phyloP scores from a whole-genome alignment of 2,888 invertebrate species.

The Drosophila nr. fundita region DNA sequence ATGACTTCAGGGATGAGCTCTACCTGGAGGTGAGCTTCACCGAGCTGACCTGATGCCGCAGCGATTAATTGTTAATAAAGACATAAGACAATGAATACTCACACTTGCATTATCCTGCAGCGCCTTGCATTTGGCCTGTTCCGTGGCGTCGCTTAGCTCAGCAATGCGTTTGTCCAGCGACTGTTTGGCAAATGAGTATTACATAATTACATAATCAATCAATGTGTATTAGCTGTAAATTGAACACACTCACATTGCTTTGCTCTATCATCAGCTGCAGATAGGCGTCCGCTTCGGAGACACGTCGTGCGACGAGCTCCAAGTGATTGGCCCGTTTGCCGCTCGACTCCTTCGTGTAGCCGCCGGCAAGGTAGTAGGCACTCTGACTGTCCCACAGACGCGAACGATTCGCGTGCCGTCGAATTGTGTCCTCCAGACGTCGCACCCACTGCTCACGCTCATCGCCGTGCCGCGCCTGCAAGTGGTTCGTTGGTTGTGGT shows the following conservation, averaged over 20 bases:
- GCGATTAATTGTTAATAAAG: not conserved
- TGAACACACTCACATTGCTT: conserved; percentile 88
- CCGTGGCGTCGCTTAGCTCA: conserved; percentile 88
- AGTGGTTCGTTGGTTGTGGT: conserved; percentile 1
- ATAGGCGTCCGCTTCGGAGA: conserved; percentile 98
- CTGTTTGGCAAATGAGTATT: conserved; percentile 83
- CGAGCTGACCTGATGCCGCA: not conserved
- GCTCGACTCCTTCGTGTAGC: conserved; percentile 85
- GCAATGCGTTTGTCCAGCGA: conserved; percentile 89
- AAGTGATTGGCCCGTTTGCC: conserved; percentile 84
- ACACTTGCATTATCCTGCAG: conserved; percentile 92
- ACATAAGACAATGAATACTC: conserved; percentile 84
- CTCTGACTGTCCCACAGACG: conserved; percentile 84
- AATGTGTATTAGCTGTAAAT: not conserved
- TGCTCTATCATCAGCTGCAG: conserved; percentile 98
- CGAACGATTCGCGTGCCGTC: conserved; percentile 90
- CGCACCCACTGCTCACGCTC: conserved; percentile 99
- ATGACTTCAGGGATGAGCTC: conserved; percentile 65
- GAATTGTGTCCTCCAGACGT: conserved; percentile 96
- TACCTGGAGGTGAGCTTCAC: conserved; percentile 52
- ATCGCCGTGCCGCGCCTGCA: conserved; percentile 95
- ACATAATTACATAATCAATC: conserved; percentile 1
- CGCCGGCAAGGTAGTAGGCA: conserved; percentile 80
- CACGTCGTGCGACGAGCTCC: conserved; percentile 93
- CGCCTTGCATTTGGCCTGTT: conserved; percentile 89